Evolutionary conservation across 2,113 vertebrate genomes (phyloP).

Genomic region (Sclerurus mexicanus): DNA sequence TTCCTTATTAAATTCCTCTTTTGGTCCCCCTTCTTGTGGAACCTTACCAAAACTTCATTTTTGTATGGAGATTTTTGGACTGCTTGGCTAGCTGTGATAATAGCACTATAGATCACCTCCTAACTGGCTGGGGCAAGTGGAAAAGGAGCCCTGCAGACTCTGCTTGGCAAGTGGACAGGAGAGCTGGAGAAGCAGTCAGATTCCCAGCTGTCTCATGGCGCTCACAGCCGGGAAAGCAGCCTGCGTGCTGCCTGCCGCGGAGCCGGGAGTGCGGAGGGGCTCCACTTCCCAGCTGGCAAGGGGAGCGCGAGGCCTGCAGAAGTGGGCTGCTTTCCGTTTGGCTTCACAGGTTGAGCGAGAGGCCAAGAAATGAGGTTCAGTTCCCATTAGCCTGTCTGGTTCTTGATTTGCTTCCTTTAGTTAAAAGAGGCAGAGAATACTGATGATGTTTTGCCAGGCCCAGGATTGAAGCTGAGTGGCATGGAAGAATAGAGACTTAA

Average conservation of each 20-base stretch:
- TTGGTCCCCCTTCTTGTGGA: background rate
- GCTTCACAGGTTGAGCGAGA: conserved; percentile 9
- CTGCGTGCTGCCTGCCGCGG: conserved; percentile 16
- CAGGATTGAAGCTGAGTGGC: conserved; percentile 31
- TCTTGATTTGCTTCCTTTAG: conserved; percentile 56
- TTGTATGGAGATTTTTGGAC: background rate
- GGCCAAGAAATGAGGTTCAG: conserved; percentile 68
- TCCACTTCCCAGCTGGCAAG: conserved; percentile 42
- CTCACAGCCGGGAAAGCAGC: background rate
- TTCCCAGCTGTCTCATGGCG: conserved; percentile 45
- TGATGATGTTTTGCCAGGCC: conserved; percentile 36
- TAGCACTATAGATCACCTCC: background rate
- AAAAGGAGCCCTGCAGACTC: conserved; percentile 10
- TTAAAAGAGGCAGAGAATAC: conserved; percentile 47
- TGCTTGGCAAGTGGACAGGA: conserved; percentile 2
- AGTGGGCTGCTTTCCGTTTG: conserved; percentile 58
- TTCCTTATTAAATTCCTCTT: background rate
- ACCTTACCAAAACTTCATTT: background rate
- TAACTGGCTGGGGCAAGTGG: conserved; percentile 22
- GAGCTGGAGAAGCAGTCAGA: conserved; percentile 45
- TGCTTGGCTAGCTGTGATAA: background rate
- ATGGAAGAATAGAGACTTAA: conserved; percentile 51
- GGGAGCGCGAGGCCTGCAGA: background rate
- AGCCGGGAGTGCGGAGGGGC: background rate
- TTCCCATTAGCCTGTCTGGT: conserved; percentile 68